Evolutionary conservation across 2,797 vertebrate species (phyloP).

Genomic region (Anomalospiza imberbis): DNA sequence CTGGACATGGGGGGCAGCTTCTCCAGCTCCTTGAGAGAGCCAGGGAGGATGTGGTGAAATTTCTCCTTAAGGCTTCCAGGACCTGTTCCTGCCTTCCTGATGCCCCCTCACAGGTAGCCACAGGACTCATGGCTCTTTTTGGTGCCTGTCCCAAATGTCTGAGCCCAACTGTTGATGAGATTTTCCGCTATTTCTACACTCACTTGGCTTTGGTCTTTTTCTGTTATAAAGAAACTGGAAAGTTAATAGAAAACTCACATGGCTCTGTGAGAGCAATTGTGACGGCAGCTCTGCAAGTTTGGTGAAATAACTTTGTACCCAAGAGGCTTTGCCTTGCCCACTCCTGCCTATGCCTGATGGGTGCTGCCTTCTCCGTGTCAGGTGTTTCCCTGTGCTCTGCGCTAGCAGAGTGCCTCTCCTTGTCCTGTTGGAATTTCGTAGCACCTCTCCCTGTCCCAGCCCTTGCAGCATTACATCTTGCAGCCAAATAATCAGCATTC

Average conservation of each 20-base stretch:
- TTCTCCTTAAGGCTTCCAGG: neutral
- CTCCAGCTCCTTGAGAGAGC: neutral
- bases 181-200: neutral
- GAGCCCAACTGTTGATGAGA: neutral
- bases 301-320: neutral
- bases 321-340: neutral
- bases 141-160: neutral
- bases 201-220: neutral
- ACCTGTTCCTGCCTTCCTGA: neutral
- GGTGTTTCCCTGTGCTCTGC: neutral
- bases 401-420: neutral
- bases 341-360: neutral
- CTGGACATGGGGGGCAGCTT: neutral
- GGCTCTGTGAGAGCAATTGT: neutral
- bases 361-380: neutral
- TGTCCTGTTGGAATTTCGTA: neutral
- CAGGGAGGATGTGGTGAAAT: neutral
- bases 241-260: neutral
- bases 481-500: neutral
- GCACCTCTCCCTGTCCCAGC: neutral
- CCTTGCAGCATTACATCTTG: neutral
- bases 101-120: neutral
- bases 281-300: neutral
- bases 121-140: neutral
- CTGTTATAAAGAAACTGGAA: neutral